Percentiles rank a stretch among this genome's conserved stretches.
These are phyloP conservation scores for Aurelia aurita DNA, from an alignment of 30 jellyfish, hydroid and myxozoan species.

Conservation along the genomic window DNA sequence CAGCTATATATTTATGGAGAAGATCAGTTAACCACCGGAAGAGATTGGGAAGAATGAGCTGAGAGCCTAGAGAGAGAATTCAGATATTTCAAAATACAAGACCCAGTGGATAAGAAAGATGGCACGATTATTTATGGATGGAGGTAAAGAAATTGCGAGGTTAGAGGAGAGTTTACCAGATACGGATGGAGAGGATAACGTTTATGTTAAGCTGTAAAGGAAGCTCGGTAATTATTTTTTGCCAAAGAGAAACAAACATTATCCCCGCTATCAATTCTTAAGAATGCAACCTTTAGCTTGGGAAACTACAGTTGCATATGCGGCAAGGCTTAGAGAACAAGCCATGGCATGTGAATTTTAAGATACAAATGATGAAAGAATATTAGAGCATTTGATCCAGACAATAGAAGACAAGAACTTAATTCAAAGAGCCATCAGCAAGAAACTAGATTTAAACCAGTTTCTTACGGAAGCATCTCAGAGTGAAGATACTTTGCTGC, in stretches of 20 bases:
- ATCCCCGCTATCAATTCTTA: constrained; percentile 11
- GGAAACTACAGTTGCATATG: too few relatives aligned
- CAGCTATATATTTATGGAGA: too few relatives aligned
- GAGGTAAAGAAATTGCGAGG: not conserved
- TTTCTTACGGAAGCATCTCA: constrained; percentile 13
- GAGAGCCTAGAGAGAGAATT: not conserved
- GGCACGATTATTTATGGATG: not conserved
- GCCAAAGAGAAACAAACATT: constrained; percentile 5
- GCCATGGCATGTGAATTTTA: constrained; percentile 30
- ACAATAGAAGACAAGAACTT: constrained; percentile 11
- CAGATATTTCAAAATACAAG: not conserved
- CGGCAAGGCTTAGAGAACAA: too few relatives aligned
- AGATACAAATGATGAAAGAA: constrained; percentile 10
- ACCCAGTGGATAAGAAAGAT: constrained; percentile 5
- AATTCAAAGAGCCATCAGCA: constrained; percentile 5
- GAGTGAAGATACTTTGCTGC: constrained; percentile 8
- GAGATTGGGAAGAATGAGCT: too few relatives aligned
- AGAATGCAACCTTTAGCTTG: too few relatives aligned
- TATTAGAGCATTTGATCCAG: constrained; percentile 9
- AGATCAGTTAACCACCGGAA: too few relatives aligned
- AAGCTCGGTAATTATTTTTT: not conserved
- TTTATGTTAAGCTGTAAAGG: constrained; percentile 2
- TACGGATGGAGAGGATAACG: not conserved
- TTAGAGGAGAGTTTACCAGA: constrained; percentile 10
- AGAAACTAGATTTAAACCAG: not conserved